These are phyloP conservation scores for Colletes latitarsis DNA, from an alignment of 1,140 invertebrate species.

Conservation along the genomic window DNA sequence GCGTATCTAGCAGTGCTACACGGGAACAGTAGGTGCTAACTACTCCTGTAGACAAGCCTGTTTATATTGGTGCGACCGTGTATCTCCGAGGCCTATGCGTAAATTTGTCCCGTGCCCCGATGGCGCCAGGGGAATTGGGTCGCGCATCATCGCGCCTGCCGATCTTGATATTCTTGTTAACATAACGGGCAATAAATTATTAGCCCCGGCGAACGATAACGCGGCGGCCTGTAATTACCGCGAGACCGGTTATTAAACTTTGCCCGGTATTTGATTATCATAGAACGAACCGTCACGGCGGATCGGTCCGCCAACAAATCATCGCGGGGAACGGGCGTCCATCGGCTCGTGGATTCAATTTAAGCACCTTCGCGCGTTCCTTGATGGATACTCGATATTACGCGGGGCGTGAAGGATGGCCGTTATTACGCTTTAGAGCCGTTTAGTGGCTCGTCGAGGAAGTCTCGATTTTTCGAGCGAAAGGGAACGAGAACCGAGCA, in stretches of 20 bases:
- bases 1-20: conserved; percentile 60
- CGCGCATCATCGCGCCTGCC: conserved; percentile 27
- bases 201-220: conserved; percentile 5
- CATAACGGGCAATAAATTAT: conserved; percentile 43
- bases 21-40: conserved; percentile 67
- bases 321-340: background rate
- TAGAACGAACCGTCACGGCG: conserved; percentile 26
- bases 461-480: too few species aligned
- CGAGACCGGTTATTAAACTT: conserved; percentile 52
- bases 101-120: conserved; percentile 42
- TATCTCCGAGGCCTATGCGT: conserved; percentile 15
- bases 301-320: background rate
- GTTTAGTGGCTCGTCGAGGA: too few species aligned
- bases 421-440: too few species aligned
- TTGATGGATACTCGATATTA: background rate
- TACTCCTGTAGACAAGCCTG: conserved; percentile 65
- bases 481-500: too few species aligned
- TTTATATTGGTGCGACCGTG: conserved; percentile 56
- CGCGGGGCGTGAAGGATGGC: background rate
- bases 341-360: conserved; percentile 11
- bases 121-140: conserved; percentile 54
- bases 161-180: conserved; percentile 35
- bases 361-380: background rate
- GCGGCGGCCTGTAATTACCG: conserved; percentile 43
- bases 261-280: conserved; percentile 43